These are phyloP conservation scores for Coregonus suidteri DNA, from an alignment of 2,797 vertebrate species.

Conservation along the genomic window DNA sequence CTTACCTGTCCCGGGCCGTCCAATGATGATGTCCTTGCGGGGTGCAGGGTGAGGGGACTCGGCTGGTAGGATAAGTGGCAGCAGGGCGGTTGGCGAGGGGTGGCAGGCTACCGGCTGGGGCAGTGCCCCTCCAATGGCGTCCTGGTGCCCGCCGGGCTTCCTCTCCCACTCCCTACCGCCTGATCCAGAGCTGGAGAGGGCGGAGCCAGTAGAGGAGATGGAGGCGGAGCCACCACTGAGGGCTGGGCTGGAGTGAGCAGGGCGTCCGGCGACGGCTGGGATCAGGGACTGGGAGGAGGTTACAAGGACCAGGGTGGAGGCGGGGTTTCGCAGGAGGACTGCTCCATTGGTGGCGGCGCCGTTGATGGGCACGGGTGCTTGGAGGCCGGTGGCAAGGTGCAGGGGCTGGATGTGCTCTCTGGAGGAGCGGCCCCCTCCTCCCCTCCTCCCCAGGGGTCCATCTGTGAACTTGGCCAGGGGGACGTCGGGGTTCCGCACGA, in stretches of 20 bases:
- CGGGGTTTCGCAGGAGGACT: conserved; percentile 74
- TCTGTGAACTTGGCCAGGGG: conserved; percentile 79
- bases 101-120: conserved; percentile 91
- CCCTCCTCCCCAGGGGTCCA: conserved; percentile 68
- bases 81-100: conserved; percentile 88
- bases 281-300: conserved; percentile 75
- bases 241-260: conserved; percentile 67
- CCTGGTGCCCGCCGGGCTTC: conserved; percentile 73
- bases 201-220: conserved; percentile 48
- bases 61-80: conserved; percentile 89
- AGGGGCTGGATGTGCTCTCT: conserved; percentile 72
- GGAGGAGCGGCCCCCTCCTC: conserved; percentile 61
- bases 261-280: conserved; percentile 61
- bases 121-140: conserved; percentile 71
- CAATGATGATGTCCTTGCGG: conserved; percentile 95
- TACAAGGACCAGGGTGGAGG: conserved; percentile 77
- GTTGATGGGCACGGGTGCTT: conserved; percentile 84
- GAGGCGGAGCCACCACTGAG: conserved; percentile 56
- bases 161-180: conserved; percentile 74
- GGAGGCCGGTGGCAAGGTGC: conserved; percentile 71
- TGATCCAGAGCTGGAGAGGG: conserved; percentile 65
- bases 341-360: conserved; percentile 79
- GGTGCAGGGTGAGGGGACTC: conserved; percentile 88
- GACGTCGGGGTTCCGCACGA: conserved; percentile 91
- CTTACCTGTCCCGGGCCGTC: conserved; percentile 89